These are phyloP conservation scores for Callipepla californica DNA, from an alignment of 2,113 vertebrate genomes.

Conservation along the genomic window DNA sequence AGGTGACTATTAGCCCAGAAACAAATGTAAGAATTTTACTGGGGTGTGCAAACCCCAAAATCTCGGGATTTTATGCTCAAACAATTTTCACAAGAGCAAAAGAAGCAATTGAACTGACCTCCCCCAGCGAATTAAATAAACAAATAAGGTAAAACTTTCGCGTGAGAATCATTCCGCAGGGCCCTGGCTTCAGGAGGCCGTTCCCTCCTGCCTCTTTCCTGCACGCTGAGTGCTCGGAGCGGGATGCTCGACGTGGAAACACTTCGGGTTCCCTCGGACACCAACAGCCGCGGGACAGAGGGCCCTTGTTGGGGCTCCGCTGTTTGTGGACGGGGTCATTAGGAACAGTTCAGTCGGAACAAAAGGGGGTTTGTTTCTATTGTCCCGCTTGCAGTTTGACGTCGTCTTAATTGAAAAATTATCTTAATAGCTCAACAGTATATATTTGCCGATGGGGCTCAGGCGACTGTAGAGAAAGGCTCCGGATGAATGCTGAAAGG, in stretches of 20 bases:
- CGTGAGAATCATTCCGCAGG: conserved; percentile 13
- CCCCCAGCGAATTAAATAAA: background rate
- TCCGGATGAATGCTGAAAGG: conserved; percentile 58
- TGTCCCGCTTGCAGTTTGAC: conserved; percentile 84
- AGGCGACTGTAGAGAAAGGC: conserved; percentile 43
- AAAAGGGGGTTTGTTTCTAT: conserved; percentile 94
- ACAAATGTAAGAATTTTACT: background rate
- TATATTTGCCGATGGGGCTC: conserved; percentile 54
- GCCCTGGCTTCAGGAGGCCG: conserved; percentile 34
- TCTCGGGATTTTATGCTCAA: background rate
- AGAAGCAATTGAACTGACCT: background rate
- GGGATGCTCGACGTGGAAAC: conserved; percentile 61
- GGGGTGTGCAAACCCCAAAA: background rate
- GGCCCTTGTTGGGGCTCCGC: conserved; percentile 81
- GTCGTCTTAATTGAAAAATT: conserved; percentile 78
- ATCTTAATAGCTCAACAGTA: conserved; percentile 72
- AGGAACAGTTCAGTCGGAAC: conserved; percentile 89
- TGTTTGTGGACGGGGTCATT: conserved; percentile 91
- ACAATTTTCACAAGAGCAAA: background rate
- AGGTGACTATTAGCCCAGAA: background rate
- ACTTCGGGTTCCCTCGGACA: conserved; percentile 58
- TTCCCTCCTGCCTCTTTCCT: conserved; percentile 45
- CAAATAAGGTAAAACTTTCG: background rate
- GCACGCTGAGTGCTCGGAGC: conserved; percentile 37
- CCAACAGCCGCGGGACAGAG: conserved; percentile 38